A percentile compares a stretch with the other conserved stretches of the same genome.
Evolutionary conservation across 2,888 invertebrate genomes (phyloP).

Genomic region (Sycophila texana): DNA sequence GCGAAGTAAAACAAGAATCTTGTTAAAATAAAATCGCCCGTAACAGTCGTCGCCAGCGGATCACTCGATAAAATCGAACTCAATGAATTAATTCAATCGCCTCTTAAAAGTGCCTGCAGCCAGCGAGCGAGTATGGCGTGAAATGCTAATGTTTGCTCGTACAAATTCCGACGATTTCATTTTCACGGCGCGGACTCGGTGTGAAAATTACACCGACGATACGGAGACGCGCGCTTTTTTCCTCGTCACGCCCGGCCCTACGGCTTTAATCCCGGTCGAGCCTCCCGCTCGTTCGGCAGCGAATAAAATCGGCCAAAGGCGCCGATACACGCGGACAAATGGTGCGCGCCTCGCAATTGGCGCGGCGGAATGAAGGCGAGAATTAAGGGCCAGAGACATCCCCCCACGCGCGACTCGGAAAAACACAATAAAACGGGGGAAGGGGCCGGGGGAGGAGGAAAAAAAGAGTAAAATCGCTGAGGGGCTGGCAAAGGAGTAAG

Average conservation of each 20-base stretch:
- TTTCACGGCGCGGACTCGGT: slow-evolving; percentile 18
- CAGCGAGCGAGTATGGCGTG: not conserved
- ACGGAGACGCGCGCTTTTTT: slow-evolving; percentile 26
- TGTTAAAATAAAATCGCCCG: not conserved
- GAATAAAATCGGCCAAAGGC: slow-evolving; percentile 53
- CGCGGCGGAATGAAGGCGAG: slow-evolving; percentile 14
- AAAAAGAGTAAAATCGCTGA: slow-evolving; percentile 35
- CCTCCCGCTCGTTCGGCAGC: slow-evolving; percentile 38
- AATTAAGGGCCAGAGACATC: slow-evolving; percentile 22
- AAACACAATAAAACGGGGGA: slow-evolving; percentile 19
- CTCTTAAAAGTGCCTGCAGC: not conserved
- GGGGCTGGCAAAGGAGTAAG: slow-evolving; percentile 52
- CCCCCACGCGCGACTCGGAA: too few relatives aligned
- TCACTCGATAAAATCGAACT: slow-evolving; percentile 27
- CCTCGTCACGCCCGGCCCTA: not conserved
- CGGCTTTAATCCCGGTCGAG: slow-evolving; percentile 29
- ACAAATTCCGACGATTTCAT: slow-evolving; percentile 56
- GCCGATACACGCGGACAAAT: slow-evolving; percentile 38
- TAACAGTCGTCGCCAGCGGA: not conserved
- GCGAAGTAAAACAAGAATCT: not conserved
- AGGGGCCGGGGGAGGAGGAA: not conserved
- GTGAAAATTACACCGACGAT: slow-evolving; percentile 33
- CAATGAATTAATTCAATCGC: slow-evolving; percentile 36
- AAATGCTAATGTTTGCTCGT: slow-evolving; percentile 18
- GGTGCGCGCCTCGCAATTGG: slow-evolving; percentile 43